Percentiles rank a stretch among this genome's conserved stretches.
phyloP scores from a whole-genome alignment of 2,113 vertebrate species.

The Cacatua alba region DNA sequence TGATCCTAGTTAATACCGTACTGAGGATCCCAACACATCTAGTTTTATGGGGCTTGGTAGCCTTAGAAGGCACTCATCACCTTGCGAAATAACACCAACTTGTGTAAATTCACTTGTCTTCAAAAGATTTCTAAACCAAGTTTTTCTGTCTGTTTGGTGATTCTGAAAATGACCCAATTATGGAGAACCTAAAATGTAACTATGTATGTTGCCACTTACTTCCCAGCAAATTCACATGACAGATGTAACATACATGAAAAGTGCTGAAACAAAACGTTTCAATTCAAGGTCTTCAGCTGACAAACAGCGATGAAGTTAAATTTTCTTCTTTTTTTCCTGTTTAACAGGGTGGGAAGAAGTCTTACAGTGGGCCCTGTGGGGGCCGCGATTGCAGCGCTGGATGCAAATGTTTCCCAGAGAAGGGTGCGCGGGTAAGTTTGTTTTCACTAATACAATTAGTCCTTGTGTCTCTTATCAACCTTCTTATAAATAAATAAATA shows the following conservation, averaged over 20 bases:
- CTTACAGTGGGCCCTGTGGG: slow-evolving; percentile 77
- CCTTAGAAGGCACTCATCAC: neutral
- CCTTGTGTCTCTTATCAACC: slow-evolving; percentile 19
- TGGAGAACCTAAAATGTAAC: neutral
- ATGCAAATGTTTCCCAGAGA: slow-evolving; percentile 87
- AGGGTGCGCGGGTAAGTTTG: slow-evolving; percentile 85
- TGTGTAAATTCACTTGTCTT: neutral
- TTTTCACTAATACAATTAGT: slow-evolving; percentile 11
- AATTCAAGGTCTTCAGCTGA: neutral
- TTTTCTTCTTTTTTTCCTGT: neutral
- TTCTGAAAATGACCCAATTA: neutral
- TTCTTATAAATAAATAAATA: neutral
- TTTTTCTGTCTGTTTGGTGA: neutral
- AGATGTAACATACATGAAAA: neutral
- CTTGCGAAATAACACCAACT: neutral
- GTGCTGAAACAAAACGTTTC: neutral
- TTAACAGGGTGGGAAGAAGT: slow-evolving; percentile 79
- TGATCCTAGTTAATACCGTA: neutral
- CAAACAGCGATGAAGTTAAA: neutral
- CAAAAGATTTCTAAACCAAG: neutral
- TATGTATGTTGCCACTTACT: neutral
- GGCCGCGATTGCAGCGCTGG: slow-evolving; percentile 83
- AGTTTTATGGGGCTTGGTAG: neutral
- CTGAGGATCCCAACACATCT: neutral
- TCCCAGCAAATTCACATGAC: neutral